Conservation (phyloP, 2,888 invertebrate species). For the Drosophila sordidapex region DNA sequence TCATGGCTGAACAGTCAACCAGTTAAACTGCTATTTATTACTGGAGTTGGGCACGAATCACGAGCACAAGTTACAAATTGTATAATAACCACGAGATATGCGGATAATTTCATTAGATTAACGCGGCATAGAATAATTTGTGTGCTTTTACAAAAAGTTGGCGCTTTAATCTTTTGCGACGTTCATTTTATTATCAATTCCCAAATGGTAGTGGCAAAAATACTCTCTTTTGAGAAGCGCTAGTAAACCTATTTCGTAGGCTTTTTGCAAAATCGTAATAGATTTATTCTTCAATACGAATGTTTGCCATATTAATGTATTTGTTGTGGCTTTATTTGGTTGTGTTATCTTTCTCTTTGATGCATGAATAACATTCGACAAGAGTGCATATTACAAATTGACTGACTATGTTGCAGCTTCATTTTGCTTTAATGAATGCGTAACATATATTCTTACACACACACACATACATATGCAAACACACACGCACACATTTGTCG, state of each 20-base stretch:
- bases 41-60: not conserved
- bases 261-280: not conserved
- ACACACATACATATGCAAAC: not conserved
- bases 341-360: not conserved
- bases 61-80: not conserved
- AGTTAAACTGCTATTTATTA: constrained; percentile 6
- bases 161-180: not conserved
- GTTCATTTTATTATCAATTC: not conserved
- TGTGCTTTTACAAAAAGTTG: not conserved
- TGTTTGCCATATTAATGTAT: not conserved
- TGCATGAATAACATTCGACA: constrained; percentile 2
- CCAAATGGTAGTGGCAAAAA: not conserved
- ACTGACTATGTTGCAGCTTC: constrained; percentile 1
- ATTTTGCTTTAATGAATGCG: constrained; percentile 47
- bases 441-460: constrained; percentile 28
- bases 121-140: not conserved
- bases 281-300: not conserved
- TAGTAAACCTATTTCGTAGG: not conserved
- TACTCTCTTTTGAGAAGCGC: not conserved
- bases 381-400: constrained; percentile 6
- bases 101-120: not conserved
- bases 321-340: not conserved
- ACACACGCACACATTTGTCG: constrained; percentile 2
- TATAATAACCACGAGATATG: not conserved
- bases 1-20: constrained; percentile 8